Evolutionary conservation across 2,797 vertebrate species (phyloP).

Genomic region (Poeciliopsis infans): DNA sequence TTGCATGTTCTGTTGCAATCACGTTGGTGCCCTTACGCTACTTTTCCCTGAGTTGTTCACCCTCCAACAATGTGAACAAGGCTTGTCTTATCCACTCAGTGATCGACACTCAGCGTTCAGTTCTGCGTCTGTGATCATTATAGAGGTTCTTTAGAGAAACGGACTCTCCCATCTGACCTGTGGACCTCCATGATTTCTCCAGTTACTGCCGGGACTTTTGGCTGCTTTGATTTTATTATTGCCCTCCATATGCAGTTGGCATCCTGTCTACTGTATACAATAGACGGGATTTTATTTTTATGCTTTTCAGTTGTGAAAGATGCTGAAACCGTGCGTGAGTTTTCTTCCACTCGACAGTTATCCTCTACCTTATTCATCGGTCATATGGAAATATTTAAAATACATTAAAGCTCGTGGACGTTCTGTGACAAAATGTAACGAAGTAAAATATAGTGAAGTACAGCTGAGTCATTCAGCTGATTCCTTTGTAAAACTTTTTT

Average conservation of each 20-base stretch:
- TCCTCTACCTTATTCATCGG: neutral
- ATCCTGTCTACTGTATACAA: too few species aligned
- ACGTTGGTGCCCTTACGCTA: neutral
- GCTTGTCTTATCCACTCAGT: neutral
- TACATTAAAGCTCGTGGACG: neutral
- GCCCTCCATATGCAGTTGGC: neutral
- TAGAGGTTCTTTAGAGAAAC: neutral
- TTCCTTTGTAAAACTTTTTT: neutral
- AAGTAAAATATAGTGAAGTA: neutral
- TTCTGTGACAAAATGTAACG: neutral
- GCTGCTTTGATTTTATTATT: neutral
- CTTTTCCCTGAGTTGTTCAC: neutral
- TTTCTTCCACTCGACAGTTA: neutral
- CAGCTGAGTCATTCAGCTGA: slow-evolving; percentile 45
- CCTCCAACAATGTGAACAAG: neutral
- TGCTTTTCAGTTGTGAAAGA: neutral
- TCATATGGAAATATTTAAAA: neutral
- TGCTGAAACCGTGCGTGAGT: neutral
- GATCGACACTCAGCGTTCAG: neutral
- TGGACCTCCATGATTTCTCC: neutral
- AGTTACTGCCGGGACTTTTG: neutral
- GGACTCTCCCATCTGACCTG: neutral
- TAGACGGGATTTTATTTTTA: neutral
- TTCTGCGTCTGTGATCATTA: neutral
- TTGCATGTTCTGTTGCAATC: slow-evolving; percentile 13